Base-by-base conservation (phyloP, 2,113 vertebrate genomes). In the Okapia johnstoni region DNA sequence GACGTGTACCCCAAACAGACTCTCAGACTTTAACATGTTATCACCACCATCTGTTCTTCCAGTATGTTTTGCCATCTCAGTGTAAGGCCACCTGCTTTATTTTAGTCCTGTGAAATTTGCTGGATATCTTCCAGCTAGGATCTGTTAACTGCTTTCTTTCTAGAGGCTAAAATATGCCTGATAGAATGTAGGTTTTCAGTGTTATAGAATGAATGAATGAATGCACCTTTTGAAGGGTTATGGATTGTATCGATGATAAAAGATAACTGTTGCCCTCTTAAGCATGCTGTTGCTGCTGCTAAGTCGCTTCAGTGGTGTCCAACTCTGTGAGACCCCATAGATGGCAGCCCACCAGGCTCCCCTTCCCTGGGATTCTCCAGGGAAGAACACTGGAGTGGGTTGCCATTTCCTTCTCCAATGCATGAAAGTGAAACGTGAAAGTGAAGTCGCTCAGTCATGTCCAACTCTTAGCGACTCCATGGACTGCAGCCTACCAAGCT, bases 231-330 rank as follows among this genome's bases (percentile, higher is more conserved):
- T 61, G 19, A 92, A 87, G 15, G 10, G 50, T 57, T 86, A 43
- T 3, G 40, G 52, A n/a, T 60, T 81, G 83, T n/a, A 57, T 36
- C 17, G 77, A 76, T 48, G 89, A 81, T 50, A 90, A 88, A 50
- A 79, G 7, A 57, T 16, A 55, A 2, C 1, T n/a, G n/a, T 43
- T 83, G 11, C 28, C 11, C 2, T 48, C 23, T 83, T 83, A 83
- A 90, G 19, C 19, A 36, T 70, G 19, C 19, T 23, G n/a, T n/a
- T 70, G 63, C 63, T 36, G 19, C 66, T 40, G 66, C 66, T 70
- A 23, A 23, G 19, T 40, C n/a, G 4, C 2, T 2, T 70, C n/a
- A 70, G n/a, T 36, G 0, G 0, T 36, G 63, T 70, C 9, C 0
- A 2, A 36, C n/a, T 70, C 63, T 36, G 19, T 70, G 33, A 2